Evolutionary conservation across 2,113 vertebrate species (phyloP).

Genomic region (Alouatta palliata): DNA sequence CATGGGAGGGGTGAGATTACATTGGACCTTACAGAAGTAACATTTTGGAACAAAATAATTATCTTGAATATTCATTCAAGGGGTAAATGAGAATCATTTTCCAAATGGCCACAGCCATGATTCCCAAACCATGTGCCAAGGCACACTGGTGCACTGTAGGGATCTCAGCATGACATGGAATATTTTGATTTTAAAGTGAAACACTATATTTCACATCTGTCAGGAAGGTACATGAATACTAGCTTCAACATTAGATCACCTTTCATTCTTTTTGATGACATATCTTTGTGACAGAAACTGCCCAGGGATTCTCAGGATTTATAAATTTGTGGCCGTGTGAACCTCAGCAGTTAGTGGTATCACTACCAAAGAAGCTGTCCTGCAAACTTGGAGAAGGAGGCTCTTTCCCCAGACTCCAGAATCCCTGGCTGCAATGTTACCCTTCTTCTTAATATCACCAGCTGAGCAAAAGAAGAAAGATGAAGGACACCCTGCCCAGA

Average conservation of each 20-base stretch:
- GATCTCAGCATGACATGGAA: not conserved
- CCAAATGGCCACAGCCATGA: constrained; percentile 54
- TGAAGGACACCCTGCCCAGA: not conserved
- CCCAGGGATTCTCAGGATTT: not conserved
- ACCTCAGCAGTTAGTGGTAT: not conserved
- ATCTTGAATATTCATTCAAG: constrained; percentile 79
- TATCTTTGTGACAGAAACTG: not conserved
- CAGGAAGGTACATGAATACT: not conserved
- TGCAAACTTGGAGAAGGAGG: not conserved
- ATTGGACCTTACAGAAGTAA: constrained; percentile 66
- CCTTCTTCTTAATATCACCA: not conserved
- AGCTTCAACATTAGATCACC: not conserved
- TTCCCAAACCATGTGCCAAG: not conserved
- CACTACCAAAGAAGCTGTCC: not conserved
- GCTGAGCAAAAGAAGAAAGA: not conserved
- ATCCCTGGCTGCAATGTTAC: not conserved
- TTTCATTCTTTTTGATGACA: not conserved
- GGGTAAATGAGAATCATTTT: constrained; percentile 78
- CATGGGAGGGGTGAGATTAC: constrained; percentile 32
- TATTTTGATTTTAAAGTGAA: not conserved
- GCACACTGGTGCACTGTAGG: not conserved
- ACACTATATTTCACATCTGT: not conserved
- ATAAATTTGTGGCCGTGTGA: not conserved
- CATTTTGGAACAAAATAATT: constrained; percentile 78
- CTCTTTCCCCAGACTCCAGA: not conserved